Evolutionary conservation across 2,113 vertebrate genomes (phyloP), one percentile per base, ranked within the genome.

Genomic region (Rhagologus leucostigma): DNA sequence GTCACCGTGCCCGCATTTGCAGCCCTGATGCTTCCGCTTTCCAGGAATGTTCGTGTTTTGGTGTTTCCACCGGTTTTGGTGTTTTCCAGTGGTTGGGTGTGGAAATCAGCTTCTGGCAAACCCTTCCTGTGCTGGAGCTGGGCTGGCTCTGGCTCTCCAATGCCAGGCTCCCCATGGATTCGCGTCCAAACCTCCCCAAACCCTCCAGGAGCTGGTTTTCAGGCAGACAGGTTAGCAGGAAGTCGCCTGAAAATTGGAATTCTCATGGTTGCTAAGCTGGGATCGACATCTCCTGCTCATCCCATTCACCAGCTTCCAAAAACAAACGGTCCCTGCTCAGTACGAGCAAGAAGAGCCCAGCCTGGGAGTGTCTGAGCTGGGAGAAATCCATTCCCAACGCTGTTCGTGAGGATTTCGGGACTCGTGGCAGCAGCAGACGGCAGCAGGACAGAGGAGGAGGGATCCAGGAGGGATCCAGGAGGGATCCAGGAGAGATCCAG

Each of bases 331-430:
- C 26, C 42, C 56, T 78, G 65, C 13, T n/a, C 17, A 13, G 69
- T 4, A 2, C 2, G 24, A 68, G 75, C 13, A 35, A 15, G 52
- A 42, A 13, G 33, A 65, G 47, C 44, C 49, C 44, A 37, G 44
- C 17, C 52, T 2, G 5, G 65, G 55, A n/a, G 8, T n/a, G 55
- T 65, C 84, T 73, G 6, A 0, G 42, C 56, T 13, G 37, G 35
- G 69, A 49, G 9, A 24, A 41, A 49, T 27, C 73, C 62, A 52
- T 9, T 18, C 78, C 71, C 89, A 30, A 29, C 1, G 1, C 69
- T 23, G n/a, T 3, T 85, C 3, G 0, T 6, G 35, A 56, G 37
- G 56, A 50, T 59, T 35, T 20, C 0, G 2, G 57, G 56, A 24
- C 44, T 77, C 15, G 4, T 6, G 62, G 62, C 47, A 75, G 64